Evolutionary conservation across 2,113 vertebrate species (phyloP).

Genomic region (Zosterops hypoxanthus): DNA sequence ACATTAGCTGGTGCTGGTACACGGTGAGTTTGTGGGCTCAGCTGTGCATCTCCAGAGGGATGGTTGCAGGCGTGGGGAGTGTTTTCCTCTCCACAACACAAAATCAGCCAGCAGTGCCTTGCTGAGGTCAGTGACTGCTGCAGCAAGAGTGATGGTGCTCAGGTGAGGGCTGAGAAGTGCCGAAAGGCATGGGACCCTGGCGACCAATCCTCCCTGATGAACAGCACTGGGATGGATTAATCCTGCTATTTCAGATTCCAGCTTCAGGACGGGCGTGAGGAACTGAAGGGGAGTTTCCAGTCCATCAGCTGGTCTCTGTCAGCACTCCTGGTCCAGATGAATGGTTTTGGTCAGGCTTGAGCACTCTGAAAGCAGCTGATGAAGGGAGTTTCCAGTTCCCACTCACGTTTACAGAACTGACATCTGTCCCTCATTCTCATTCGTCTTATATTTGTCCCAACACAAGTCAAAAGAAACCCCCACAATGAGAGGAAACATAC

Average conservation of each 20-base stretch:
- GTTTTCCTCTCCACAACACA: neutral
- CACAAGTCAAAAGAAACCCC: neutral
- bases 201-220: accelerated
- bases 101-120: neutral
- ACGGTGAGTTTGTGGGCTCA: neutral
- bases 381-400: neutral
- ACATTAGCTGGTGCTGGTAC: neutral
- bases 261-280: accelerated
- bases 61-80: accelerated
- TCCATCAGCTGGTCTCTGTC: neutral
- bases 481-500: slow-evolving; percentile 24
- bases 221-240: neutral
- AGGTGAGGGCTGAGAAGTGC: neutral
- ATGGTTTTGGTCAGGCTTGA: neutral
- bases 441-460: neutral
- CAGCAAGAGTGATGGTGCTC: neutral
- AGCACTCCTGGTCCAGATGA: neutral
- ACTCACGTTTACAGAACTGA: neutral
- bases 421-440: neutral
- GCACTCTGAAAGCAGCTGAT: neutral
- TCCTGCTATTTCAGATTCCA: neutral
- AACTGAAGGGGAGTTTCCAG: too few species aligned
- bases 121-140: neutral
- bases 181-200: neutral
- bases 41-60: neutral